Conservation (phyloP, 2,797 vertebrate genomes). For the Lophotriccus pileatus region DNA sequence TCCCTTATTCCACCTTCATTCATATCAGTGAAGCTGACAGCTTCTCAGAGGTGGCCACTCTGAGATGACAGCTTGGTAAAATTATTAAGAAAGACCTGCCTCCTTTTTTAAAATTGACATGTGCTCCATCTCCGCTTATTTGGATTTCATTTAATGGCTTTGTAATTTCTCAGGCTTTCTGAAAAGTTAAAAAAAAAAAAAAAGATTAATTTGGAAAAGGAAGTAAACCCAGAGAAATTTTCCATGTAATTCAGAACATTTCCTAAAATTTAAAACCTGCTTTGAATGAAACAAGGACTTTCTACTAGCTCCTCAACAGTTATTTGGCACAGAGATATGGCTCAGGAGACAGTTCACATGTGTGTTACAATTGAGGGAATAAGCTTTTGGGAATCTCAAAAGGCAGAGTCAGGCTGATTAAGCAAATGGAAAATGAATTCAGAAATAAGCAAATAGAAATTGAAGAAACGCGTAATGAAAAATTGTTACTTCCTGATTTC, state of each 20-base stretch:
- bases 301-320: neutral
- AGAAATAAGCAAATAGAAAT: neutral
- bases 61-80: conserved; percentile 30
- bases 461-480: neutral
- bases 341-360: neutral
- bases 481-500: neutral
- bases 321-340: neutral
- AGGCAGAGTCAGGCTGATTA: conserved; percentile 9
- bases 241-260: conserved; percentile 13
- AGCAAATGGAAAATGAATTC: neutral
- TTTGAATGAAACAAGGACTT: conserved; percentile 31
- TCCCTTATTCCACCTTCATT: conserved; percentile 13
- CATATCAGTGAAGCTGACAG: neutral
- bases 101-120: neutral
- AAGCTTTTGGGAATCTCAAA: neutral
- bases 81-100: neutral
- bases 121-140: neutral
- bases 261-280: conserved; percentile 29
- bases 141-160: neutral
- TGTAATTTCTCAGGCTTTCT: conserved; percentile 24
- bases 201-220: neutral
- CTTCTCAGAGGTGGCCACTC: neutral
- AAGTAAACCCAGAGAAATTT: conserved; percentile 33
- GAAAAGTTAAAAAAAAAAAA: conserved; percentile 4
- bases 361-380: neutral